Percentiles rank a stretch among this genome's conserved stretches.
phyloP scores from a whole-genome alignment of 2,797 vertebrate species.

The Epinephelus malabaricus region DNA sequence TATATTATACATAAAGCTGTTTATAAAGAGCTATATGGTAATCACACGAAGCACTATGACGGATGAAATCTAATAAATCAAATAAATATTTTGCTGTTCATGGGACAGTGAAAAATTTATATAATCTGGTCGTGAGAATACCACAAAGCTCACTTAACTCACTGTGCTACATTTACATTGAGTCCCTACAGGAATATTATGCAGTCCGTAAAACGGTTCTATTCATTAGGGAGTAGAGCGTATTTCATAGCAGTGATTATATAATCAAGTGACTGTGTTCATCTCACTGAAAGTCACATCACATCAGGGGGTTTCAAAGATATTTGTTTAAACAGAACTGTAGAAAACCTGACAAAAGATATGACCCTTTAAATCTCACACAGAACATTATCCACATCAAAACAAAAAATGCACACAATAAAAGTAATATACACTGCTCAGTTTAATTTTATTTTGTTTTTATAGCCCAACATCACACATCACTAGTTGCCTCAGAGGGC shows the following conservation, averaged over 20 bases:
- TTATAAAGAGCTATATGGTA: constrained; percentile 8
- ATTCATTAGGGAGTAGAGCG: not conserved
- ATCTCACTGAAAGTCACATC: not conserved
- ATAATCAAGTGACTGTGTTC: not conserved
- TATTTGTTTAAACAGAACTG: not conserved
- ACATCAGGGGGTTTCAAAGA: not conserved
- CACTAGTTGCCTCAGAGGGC: too few relatives aligned
- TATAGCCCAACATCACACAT: too few relatives aligned
- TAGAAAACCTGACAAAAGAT: not conserved
- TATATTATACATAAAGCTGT: constrained; percentile 9
- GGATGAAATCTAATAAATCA: not conserved
- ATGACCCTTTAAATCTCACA: not conserved
- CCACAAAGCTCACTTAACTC: not conserved
- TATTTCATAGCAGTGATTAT: not conserved
- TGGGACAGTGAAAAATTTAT: not conserved
- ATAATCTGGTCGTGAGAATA: not conserved
- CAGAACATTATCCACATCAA: not conserved
- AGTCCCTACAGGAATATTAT: not conserved
- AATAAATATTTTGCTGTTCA: not conserved
- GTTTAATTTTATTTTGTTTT: too few relatives aligned
- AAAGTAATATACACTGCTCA: not conserved
- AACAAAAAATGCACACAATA: not conserved
- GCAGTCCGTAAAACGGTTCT: not conserved
- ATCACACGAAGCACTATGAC: constrained; percentile 2
- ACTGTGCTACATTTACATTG: not conserved